Base-by-base conservation (phyloP, 2,113 vertebrate genomes). In the Laterallus jamaicensis region DNA sequence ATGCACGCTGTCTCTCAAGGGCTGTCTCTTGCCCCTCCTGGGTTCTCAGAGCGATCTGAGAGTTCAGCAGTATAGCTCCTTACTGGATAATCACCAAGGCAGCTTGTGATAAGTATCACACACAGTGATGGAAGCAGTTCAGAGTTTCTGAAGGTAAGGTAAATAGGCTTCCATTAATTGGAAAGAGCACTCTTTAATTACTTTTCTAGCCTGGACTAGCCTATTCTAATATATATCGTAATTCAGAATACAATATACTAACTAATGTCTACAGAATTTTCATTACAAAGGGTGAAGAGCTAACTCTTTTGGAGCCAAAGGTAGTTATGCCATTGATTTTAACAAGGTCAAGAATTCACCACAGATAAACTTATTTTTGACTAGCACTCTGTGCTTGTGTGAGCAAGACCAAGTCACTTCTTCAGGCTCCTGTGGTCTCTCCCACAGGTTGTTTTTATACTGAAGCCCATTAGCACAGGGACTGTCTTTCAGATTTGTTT, bases 141-240 rank as follows among this genome's bases (percentile, higher is more conserved):
- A 91, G 90, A 83, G 74, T 96, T 96, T 96, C 93, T 97, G 80
- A 88, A 93, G 42, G 86, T 78, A 89, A 95, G 50, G 84, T 92
- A 96, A 97, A 96, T 93, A 94, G 85, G 54, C 58, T 92, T 82
- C 86, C 77, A 67, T 96, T 97, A 94, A 95, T 94, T 96, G 92
- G 83, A 96, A 96, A 92, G 74, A 92, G 81, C 55, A 84, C 31
- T 90, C 88, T 90, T 71, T 96, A 97, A 96, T 96, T 97, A 96
- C 77, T 96, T 93, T 95, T 96, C 96, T 87, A 95, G 95, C 78
- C 92, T 58, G 42, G 86, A 88, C 96, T 94, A 93, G 96, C 71
- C 91, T 91, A 58, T 91, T 93, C 49, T 93, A 96, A 96, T 96
- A 86, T 87, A 88, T 94, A 95, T 95, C 88, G 70, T 93, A 89